Conservation (phyloP, 2,113 vertebrate species). For the Cyanoliseus patagonus region DNA sequence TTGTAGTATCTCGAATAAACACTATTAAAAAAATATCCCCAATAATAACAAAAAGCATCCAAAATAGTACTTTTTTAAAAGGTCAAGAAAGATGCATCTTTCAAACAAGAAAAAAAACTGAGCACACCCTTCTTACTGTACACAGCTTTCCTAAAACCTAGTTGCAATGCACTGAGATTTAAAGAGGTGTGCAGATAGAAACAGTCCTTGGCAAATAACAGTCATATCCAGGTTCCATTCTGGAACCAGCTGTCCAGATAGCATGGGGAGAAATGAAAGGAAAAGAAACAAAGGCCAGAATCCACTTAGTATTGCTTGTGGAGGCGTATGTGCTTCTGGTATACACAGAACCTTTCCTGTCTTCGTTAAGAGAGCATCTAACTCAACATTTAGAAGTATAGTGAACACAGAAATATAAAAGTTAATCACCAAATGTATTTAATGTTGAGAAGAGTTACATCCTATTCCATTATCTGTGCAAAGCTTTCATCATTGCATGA, state of each 20-base stretch:
- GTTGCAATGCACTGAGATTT: not conserved
- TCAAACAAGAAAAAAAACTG: not conserved
- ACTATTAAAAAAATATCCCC: not conserved
- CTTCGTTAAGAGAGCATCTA: not conserved
- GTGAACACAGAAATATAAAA: slow-evolving; percentile 8
- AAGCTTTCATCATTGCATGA: not conserved
- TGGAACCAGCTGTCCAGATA: not conserved
- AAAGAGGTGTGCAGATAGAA: not conserved
- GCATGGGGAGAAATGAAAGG: not conserved
- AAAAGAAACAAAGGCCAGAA: not conserved
- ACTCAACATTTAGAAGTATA: not conserved
- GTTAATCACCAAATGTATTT: slow-evolving; percentile 8
- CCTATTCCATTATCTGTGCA: not conserved
- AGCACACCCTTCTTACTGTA: not conserved
- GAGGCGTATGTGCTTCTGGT: not conserved
- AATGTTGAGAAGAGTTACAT: slow-evolving; percentile 2
- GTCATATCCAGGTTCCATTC: not conserved
- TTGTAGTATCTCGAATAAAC: not conserved
- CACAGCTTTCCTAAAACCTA: not conserved
- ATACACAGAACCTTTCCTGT: not conserved
- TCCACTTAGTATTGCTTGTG: not conserved
- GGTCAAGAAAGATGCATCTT: not conserved
- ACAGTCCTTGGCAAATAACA: not conserved
- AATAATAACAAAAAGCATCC: not conserved
- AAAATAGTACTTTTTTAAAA: not conserved